These are phyloP conservation scores for Lemur catta DNA, from an alignment of 2,797 vertebrate species.

Conservation along the genomic window DNA sequence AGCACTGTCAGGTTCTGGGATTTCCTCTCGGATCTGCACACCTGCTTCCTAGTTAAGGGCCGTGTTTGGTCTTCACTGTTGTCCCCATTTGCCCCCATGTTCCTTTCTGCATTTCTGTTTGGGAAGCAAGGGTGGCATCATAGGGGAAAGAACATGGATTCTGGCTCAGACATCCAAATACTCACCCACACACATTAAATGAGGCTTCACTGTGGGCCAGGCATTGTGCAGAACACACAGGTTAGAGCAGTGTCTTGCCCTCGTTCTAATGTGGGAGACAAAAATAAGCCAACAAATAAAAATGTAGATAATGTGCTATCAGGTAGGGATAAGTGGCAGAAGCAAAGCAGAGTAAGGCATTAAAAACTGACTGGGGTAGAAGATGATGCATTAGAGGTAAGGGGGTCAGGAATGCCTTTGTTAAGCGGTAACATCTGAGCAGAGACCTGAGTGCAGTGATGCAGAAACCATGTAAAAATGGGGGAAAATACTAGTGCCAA, in stretches of 20 bases:
- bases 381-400: not conserved
- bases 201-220: not conserved
- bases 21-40: not conserved
- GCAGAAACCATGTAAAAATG: not conserved
- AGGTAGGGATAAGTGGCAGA: not conserved
- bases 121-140: not conserved
- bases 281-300: not conserved
- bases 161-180: not conserved
- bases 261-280: not conserved
- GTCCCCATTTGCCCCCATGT: not conserved
- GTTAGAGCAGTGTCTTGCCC: not conserved
- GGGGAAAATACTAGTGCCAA: not conserved
- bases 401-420: not conserved
- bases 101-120: not conserved
- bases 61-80: not conserved
- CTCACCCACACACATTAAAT: not conserved
- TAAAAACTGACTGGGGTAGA: not conserved
- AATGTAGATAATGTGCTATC: not conserved
- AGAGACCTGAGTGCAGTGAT: not conserved
- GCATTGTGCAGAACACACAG: not conserved
- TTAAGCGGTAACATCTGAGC: not conserved
- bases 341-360: not conserved
- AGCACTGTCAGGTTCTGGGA: not conserved
- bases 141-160: not conserved
- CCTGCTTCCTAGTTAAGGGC: not conserved